Evolutionary conservation across 2,113 vertebrate species (phyloP).

Genomic region (Ovibos moschatus): DNA sequence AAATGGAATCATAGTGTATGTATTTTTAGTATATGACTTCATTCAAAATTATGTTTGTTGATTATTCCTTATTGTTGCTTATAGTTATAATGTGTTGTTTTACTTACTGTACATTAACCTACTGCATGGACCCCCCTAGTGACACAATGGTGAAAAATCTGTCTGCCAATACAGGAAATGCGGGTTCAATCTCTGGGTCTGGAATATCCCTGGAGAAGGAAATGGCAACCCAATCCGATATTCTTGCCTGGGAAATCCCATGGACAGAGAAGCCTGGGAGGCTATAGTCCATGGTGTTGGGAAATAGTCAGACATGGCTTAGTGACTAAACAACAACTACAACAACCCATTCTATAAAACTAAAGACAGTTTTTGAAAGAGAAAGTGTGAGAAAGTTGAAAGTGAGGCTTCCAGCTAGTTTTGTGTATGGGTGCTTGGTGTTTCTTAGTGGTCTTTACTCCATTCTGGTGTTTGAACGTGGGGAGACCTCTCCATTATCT

Average conservation of each 20-base stretch:
- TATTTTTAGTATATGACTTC: not conserved
- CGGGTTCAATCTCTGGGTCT: fast-evolving
- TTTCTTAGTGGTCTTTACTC: not conserved
- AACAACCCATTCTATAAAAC: not conserved
- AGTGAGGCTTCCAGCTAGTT: not conserved
- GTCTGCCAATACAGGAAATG: not conserved
- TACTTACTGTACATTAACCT: not conserved
- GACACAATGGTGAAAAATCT: not conserved
- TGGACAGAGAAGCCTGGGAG: not conserved
- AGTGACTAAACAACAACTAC: not conserved
- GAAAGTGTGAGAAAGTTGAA: not conserved
- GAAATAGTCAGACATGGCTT: not conserved
- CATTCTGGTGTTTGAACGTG: not conserved
- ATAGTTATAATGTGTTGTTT: not conserved
- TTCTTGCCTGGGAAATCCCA: not conserved
- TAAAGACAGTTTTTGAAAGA: not conserved
- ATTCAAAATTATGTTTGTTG: not conserved
- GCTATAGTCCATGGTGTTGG: not conserved
- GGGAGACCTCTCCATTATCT: not conserved
- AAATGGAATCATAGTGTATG: not conserved
- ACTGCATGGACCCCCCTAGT: not conserved
- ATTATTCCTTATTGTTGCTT: not conserved
- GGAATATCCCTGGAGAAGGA: not conserved
- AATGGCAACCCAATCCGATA: not conserved
- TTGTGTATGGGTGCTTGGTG: not conserved